A percentile compares a stretch with the other conserved stretches of the same genome.
Evolutionary conservation across 1,140 invertebrate species (phyloP).

Genomic region (Leptinotarsa texana): DNA sequence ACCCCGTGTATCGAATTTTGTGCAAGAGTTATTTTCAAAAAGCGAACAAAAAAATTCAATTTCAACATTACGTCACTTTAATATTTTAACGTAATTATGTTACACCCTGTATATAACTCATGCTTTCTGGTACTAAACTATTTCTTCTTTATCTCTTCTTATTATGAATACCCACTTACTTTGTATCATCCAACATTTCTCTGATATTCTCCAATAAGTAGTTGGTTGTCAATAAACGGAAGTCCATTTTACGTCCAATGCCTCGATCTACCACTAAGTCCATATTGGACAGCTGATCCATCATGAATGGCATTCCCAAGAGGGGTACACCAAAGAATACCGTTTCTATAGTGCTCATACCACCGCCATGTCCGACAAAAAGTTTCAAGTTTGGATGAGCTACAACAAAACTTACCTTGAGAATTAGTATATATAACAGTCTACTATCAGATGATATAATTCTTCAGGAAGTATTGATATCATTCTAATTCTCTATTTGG

Average conservation of each 20-base stretch:
- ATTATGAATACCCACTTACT: slow-evolving; percentile 38
- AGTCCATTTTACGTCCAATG: slow-evolving; percentile 36
- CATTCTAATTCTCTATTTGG: too few species aligned
- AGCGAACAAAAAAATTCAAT: too few species aligned
- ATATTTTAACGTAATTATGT: too few species aligned
- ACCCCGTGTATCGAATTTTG: too few species aligned
- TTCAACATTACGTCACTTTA: too few species aligned
- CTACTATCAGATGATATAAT: too few species aligned
- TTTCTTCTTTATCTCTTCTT: too few species aligned
- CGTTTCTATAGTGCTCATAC: slow-evolving; percentile 57
- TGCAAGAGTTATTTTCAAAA: too few species aligned
- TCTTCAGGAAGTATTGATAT: too few species aligned
- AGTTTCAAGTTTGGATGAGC: slow-evolving; percentile 45
- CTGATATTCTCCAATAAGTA: slow-evolving; percentile 31
- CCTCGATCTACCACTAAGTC: slow-evolving; percentile 36
- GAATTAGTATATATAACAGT: too few species aligned
- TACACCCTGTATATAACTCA: too few species aligned
- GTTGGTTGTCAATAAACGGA: slow-evolving; percentile 34
- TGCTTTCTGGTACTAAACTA: too few species aligned
- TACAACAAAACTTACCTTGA: slow-evolving; percentile 14
- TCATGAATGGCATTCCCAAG: slow-evolving; percentile 57
- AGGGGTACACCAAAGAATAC: slow-evolving; percentile 58
- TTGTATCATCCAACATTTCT: slow-evolving; percentile 43
- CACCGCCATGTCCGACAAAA: slow-evolving; percentile 55
- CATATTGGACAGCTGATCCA: slow-evolving; percentile 52